phyloP scores from a whole-genome alignment of 2,113 vertebrate genomes.

The Felis chaus region DNA sequence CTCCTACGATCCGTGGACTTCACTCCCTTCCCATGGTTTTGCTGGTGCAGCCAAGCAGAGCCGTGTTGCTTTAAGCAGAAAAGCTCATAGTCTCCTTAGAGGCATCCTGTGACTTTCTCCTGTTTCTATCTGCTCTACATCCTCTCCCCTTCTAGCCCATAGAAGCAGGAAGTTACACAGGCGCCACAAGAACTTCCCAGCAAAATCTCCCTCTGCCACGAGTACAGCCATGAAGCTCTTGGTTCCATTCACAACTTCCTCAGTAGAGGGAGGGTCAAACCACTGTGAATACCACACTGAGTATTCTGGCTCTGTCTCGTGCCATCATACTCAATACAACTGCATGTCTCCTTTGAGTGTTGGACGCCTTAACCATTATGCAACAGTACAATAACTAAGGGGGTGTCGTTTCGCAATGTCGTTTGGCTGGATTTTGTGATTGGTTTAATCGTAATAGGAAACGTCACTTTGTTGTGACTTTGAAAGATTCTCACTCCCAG shows the following conservation, averaged over 20 bases:
- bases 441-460: background rate
- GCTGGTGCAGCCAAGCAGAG: background rate
- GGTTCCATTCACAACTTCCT: background rate
- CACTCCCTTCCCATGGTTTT: background rate
- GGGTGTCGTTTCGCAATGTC: background rate
- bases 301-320: background rate
- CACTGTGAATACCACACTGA: background rate
- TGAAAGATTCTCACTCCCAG: background rate
- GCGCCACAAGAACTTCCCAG: background rate
- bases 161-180: background rate
- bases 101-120: background rate
- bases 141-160: background rate
- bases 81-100: background rate
- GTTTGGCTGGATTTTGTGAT: background rate
- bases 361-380: background rate
- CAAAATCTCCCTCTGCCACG: background rate
- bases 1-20: rapidly evolving
- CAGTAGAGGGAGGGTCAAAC: background rate
- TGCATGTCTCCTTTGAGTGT: background rate
- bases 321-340: background rate
- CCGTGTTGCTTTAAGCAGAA: background rate
- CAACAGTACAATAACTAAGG: background rate
- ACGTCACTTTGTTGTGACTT: background rate
- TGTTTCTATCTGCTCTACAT: background rate
- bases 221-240: background rate